Conservation (phyloP, 2,113 vertebrate genomes). For the Panthera leo region DNA sequence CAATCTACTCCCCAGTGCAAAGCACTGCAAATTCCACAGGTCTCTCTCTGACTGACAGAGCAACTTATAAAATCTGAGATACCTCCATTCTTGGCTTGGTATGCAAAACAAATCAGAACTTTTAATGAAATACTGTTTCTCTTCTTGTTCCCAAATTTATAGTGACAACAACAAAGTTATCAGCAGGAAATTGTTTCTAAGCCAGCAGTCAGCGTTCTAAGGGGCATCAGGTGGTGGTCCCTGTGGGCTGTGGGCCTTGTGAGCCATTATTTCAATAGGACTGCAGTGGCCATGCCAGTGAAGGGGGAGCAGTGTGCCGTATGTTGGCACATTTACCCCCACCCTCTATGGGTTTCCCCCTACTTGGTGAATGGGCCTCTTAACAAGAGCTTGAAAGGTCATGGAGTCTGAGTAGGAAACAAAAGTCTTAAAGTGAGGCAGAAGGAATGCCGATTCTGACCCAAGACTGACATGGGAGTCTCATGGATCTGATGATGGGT, state of each 20-base stretch:
- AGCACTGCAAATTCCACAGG: background rate
- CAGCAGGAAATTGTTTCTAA: background rate
- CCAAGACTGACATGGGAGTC: background rate
- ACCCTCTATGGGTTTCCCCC: background rate
- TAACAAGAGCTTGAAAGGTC: background rate
- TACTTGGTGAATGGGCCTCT: background rate
- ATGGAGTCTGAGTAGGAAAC: background rate
- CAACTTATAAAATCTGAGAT: background rate
- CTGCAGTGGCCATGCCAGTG: background rate
- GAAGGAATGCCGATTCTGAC: background rate
- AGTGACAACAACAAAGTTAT: background rate
- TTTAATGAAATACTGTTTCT: background rate
- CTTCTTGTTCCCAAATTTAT: conserved; percentile 2
- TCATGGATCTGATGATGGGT: background rate
- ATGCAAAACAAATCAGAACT: background rate
- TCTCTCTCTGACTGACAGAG: background rate
- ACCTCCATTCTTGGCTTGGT: background rate
- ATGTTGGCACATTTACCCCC: background rate
- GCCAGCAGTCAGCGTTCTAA: background rate
- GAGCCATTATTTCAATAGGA: background rate
- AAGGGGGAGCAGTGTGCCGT: background rate
- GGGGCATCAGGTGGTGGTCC: background rate
- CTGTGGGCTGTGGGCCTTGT: background rate
- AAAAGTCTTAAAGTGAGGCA: background rate
- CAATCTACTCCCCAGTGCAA: background rate